Conservation (phyloP, 53 echinoderm and acorn worm species). For the Zoroaster sp. region DNA sequence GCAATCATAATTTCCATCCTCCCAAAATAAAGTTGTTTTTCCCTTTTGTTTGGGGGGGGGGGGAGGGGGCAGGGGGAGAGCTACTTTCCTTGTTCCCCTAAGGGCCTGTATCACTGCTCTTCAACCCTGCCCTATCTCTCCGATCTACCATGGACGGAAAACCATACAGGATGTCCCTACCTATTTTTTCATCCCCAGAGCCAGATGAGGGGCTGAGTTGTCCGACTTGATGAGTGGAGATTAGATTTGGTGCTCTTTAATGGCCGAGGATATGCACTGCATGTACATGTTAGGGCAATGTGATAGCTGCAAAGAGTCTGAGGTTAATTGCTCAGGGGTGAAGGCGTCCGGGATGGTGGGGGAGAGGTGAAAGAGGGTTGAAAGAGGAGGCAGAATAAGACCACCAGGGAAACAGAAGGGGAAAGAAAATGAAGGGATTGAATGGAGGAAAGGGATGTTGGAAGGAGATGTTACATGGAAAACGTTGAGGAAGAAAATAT, state of each 20-base stretch:
- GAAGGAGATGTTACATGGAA: no score
- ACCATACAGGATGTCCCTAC: not conserved
- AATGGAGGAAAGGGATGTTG: no score
- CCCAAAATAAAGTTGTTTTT: not conserved
- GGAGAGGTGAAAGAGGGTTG: no score
- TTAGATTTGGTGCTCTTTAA: not conserved
- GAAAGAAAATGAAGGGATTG: no score
- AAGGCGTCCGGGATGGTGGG: not conserved
- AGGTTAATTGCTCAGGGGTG: not conserved
- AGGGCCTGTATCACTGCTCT: not conserved
- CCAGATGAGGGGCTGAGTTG: not conserved
- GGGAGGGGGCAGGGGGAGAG: not conserved
- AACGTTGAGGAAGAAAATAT: no score
- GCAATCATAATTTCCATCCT: not conserved
- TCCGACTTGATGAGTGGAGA: not conserved
- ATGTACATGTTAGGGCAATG: not conserved
- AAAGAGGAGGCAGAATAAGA: no score
- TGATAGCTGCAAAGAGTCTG: not conserved
- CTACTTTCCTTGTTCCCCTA: not conserved
- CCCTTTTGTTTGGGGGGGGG: not conserved
- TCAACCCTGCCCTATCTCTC: not conserved
- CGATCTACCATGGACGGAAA: not conserved
- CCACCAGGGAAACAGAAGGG: no score
- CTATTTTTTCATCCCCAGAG: not conserved
- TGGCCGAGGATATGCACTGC: not conserved